A percentile compares a stretch with the other conserved stretches of the same genome.
Evolutionary conservation across 2,888 invertebrate genomes (phyloP).

Genomic region (Aphodius granarius): DNA sequence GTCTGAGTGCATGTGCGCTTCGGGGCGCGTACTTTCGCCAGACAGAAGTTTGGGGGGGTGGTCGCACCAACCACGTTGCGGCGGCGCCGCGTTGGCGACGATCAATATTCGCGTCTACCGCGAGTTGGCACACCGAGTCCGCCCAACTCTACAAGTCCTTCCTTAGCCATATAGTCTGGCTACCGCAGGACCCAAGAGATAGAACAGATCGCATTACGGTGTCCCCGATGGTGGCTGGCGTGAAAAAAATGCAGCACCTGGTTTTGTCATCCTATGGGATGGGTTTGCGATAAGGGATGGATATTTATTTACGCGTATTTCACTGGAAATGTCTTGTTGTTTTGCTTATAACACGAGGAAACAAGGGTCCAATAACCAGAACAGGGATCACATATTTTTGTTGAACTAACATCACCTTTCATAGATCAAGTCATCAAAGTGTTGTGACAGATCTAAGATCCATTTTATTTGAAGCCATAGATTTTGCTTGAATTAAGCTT

Average conservation of each 20-base stretch:
- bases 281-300: not conserved
- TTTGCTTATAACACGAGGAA: no score
- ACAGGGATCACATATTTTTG: no score
- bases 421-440: no score
- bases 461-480: no score
- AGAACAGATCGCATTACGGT: not conserved
- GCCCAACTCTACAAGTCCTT: not conserved
- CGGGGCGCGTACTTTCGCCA: not conserved
- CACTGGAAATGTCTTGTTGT: not conserved
- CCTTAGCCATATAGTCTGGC: not conserved
- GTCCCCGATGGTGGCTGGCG: no score
- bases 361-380: no score
- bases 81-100: not conserved
- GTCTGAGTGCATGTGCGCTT: not conserved
- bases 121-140: not conserved
- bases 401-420: no score
- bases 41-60: not conserved
- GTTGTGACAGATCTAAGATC: no score
- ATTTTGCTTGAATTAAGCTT: no score
- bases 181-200: not conserved
- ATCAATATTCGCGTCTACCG: slow-evolving; percentile 11
- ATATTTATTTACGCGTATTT: not conserved
- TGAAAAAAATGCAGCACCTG: not conserved
- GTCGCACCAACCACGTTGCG: not conserved
- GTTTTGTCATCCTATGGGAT: not conserved